These are phyloP conservation scores for Phortica okadai DNA, from an alignment of 2,888 invertebrate genomes.

Conservation along the genomic window DNA sequence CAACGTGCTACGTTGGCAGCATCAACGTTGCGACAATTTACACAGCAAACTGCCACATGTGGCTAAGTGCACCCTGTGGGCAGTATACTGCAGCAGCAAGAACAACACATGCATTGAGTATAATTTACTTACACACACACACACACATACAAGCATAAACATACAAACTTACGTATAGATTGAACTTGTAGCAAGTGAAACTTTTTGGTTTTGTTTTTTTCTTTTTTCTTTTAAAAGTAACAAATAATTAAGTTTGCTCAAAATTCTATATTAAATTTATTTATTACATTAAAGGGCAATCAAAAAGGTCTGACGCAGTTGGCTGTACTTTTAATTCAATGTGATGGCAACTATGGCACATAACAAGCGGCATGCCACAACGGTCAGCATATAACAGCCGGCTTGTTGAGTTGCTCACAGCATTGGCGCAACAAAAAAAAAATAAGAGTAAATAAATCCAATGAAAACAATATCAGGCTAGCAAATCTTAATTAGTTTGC, in stretches of 20 bases:
- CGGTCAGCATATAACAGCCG: too few relatives aligned
- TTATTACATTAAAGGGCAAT: conserved; percentile 7
- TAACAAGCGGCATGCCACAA: too few relatives aligned
- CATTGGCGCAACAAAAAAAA: too few relatives aligned
- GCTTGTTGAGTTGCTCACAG: too few relatives aligned
- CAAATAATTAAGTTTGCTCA: conserved; percentile 62
- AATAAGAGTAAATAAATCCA: too few relatives aligned
- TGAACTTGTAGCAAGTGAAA: conserved; percentile 47
- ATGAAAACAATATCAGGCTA: too few relatives aligned
- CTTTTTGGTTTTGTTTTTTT: conserved; percentile 24
- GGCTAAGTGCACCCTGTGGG: conserved; percentile 46
- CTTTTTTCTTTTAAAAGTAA: conserved; percentile 53
- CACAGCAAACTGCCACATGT: conserved; percentile 52
- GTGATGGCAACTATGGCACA: too few relatives aligned
- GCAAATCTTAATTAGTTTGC: too few relatives aligned
- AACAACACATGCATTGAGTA: conserved; percentile 20
- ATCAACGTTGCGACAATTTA: conserved; percentile 45
- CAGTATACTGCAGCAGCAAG: not conserved
- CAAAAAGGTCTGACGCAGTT: not conserved
- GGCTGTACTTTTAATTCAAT: too few relatives aligned
- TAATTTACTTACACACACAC: not conserved
- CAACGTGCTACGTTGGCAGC: conserved; percentile 31
- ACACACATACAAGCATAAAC: not conserved
- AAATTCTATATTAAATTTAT: conserved; percentile 39
- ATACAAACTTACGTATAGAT: conserved; percentile 20